These are phyloP conservation scores for Falco naumanni DNA, from an alignment of 2,797 vertebrate species.

Conservation along the genomic window DNA sequence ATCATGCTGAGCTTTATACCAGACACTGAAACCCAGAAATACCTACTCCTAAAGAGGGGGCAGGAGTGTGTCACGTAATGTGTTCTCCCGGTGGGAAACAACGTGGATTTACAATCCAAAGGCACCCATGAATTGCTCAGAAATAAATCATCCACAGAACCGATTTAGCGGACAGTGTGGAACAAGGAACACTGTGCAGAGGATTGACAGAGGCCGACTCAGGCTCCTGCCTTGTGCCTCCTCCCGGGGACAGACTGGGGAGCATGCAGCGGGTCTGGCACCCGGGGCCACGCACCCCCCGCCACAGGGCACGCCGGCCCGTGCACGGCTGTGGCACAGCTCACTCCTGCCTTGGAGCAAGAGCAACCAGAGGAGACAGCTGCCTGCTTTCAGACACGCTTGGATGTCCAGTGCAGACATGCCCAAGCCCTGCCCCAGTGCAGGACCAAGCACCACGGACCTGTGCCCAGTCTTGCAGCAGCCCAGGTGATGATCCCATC, in stretches of 20 bases:
- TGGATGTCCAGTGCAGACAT: neutral
- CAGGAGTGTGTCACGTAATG: neutral
- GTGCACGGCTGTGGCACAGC: neutral
- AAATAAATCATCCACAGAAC: neutral
- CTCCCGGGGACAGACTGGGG: no score
- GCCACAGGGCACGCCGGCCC: neutral
- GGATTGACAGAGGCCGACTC: neutral
- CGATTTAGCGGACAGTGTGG: neutral
- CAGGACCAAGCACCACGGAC: neutral
- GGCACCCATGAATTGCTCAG: neutral
- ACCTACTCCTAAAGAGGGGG: neutral
- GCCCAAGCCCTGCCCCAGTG: neutral
- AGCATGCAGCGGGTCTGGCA: accelerated
- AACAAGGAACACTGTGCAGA: neutral
- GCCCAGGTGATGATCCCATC: neutral
- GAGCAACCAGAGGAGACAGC: neutral
- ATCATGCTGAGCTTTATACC: neutral
- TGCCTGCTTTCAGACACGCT: neutral
- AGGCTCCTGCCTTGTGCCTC: neutral
- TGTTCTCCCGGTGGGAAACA: neutral
- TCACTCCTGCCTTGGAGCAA: neutral
- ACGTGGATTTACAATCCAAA: neutral
- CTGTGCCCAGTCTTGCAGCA: neutral
- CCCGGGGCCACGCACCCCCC: neutral
- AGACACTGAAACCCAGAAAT: neutral